These are phyloP conservation scores for Gobius niger DNA, from an alignment of 2,113 vertebrate species.

Conservation along the genomic window DNA sequence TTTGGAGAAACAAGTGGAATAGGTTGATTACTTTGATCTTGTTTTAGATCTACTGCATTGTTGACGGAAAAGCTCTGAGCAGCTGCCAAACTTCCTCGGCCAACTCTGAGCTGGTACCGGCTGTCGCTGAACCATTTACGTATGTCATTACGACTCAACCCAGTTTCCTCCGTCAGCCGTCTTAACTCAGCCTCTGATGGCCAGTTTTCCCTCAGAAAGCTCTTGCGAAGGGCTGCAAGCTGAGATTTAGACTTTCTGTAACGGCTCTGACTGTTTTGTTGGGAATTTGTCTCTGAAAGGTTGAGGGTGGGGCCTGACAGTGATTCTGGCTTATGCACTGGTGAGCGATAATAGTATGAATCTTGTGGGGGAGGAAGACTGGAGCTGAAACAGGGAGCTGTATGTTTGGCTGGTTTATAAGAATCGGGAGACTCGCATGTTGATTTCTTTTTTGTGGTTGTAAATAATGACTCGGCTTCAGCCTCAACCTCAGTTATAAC, in stretches of 20 bases:
- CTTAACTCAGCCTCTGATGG: slow-evolving; percentile 79
- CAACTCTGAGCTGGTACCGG: slow-evolving; percentile 77
- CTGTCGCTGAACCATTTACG: slow-evolving; percentile 83
- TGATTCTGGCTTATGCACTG: slow-evolving; percentile 54
- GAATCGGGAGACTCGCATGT: slow-evolving; percentile 69
- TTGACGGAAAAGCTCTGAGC: slow-evolving; percentile 57
- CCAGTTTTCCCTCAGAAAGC: slow-evolving; percentile 77
- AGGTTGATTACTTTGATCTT: slow-evolving; percentile 66
- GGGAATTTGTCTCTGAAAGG: slow-evolving; percentile 55
- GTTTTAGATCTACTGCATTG: slow-evolving; percentile 49
- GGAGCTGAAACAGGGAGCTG: slow-evolving; percentile 67
- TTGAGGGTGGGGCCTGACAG: slow-evolving; percentile 57
- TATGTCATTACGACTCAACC: slow-evolving; percentile 80
- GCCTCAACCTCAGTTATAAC: slow-evolving; percentile 31
- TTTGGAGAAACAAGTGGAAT: slow-evolving; percentile 68
- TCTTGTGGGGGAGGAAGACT: slow-evolving; percentile 77
- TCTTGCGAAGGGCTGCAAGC: slow-evolving; percentile 74
- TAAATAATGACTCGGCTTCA: slow-evolving; percentile 37
- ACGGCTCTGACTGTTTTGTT: slow-evolving; percentile 68
- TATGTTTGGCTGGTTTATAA: slow-evolving; percentile 64
- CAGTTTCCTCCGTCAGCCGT: slow-evolving; percentile 80
- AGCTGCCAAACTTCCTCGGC: slow-evolving; percentile 66
- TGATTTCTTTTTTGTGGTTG: slow-evolving; percentile 49
- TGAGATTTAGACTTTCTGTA: slow-evolving; percentile 81
- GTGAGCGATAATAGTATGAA: slow-evolving; percentile 76